Evolutionary conservation across 1,140 invertebrate genomes (phyloP), one percentile per base, ranked within the genome.

Genomic region (Heliconius nattereri): DNA sequence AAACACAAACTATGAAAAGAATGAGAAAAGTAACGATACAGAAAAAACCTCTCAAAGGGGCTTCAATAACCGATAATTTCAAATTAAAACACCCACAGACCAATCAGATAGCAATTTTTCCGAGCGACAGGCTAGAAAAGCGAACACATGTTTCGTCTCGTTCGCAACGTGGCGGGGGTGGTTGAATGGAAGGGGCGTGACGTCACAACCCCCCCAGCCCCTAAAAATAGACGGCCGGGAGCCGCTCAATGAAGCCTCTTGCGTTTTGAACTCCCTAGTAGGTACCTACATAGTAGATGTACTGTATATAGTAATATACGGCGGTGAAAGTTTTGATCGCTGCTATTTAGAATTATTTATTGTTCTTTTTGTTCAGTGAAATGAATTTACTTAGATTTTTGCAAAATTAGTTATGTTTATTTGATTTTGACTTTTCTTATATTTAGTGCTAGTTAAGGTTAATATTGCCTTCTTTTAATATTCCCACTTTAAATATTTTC

Each of bases 161-260:
- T 83, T 84, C 81, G 78, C 76, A 76, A 78, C 71, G 79, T 75
- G 71, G 83, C 84, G 85, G 26, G 75, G 71, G 83, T 84, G 85
- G 82, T 54, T 81, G 75, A 78, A 83, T 79, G 83, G 77, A 81
- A 78, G 75, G 81, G 84, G 75, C 45, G 87, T 89, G 89, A 89
- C 90, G 88, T 87, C 86, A 87, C 75, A 79, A 57, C 77, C 84
- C 83, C 80, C 84, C 84, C 57, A 79, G 71, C 80, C 85, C 86
- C 90, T 90, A 88, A 90, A 91, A 92, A 92, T 92, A 92, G 91
- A 88, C 76, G 85, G 85, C 88, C 88, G 88, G 90, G 89, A 86
- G 79, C 60, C 85, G 86, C 87, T 91, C 89, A 91, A 92, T 92
- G 89, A 81, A 87, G 83, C 81, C 78, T n/a, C 77, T 45, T 74